Percentiles rank a stretch among this genome's conserved stretches.
Evolutionary conservation across 2,888 invertebrate genomes (phyloP).

Genomic region (Pelosia muscerda): DNA sequence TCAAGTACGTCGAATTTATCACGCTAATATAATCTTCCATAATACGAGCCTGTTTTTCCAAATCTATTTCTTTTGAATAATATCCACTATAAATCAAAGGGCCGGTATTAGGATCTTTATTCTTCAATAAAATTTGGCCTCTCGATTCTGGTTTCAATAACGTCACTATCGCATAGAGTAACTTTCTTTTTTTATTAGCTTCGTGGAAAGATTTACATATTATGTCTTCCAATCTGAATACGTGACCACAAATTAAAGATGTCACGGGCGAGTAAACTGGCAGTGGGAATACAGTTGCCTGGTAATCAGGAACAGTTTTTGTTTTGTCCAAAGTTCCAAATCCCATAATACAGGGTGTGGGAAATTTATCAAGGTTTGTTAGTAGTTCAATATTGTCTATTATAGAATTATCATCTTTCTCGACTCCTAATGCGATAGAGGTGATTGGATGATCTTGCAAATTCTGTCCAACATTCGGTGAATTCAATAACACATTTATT

Average conservation of each 20-base stretch:
- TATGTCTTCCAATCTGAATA: slow-evolving; percentile 53
- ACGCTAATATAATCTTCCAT: slow-evolving; percentile 51
- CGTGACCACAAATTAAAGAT: slow-evolving; percentile 49
- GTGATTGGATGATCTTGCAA: slow-evolving; percentile 59
- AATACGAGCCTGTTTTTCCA: slow-evolving; percentile 45
- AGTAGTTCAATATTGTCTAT: slow-evolving; percentile 46
- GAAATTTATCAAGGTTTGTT: slow-evolving; percentile 48
- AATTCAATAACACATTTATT: slow-evolving; percentile 58
- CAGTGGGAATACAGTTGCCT: slow-evolving; percentile 49
- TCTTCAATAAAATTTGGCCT: slow-evolving; percentile 58
- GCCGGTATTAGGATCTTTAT: slow-evolving; percentile 52
- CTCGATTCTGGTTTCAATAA: slow-evolving; percentile 61
- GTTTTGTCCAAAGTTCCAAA: slow-evolving; percentile 52
- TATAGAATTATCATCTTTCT: slow-evolving; percentile 34
- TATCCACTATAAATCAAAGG: slow-evolving; percentile 57
- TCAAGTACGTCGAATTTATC: slow-evolving; percentile 52
- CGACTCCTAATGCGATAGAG: slow-evolving; percentile 45
- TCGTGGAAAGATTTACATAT: slow-evolving; percentile 51
- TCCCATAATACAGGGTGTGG: slow-evolving; percentile 57
- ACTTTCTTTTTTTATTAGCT: slow-evolving; percentile 42
- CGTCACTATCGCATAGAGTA: slow-evolving; percentile 50
- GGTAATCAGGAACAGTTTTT: slow-evolving; percentile 63
- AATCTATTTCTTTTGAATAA: slow-evolving; percentile 55
- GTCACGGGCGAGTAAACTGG: slow-evolving; percentile 46
- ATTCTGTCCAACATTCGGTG: slow-evolving; percentile 62